phyloP scores from a whole-genome alignment of 2,888 invertebrate species.

The Tenthredo distinguenda region DNA sequence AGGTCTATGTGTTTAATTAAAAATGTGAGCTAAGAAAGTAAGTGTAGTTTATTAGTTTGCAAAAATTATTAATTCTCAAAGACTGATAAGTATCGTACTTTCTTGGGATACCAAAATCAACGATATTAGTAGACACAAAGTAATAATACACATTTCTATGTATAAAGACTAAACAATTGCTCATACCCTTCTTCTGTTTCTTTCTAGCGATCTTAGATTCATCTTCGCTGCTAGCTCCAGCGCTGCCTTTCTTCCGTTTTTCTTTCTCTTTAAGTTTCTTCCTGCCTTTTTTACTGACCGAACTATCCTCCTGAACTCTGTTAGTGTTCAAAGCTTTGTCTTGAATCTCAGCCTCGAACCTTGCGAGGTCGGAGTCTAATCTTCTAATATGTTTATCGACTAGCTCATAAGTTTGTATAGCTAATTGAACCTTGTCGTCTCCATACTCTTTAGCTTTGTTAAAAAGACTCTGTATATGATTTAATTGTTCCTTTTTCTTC shows the following conservation, averaged over 20 bases:
- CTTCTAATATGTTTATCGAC: conserved; percentile 98
- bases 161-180: not conserved
- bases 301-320: conserved; percentile 84
- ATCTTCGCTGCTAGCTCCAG: conserved; percentile 74
- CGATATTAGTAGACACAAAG: not conserved
- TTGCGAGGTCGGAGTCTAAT: conserved; percentile 96
- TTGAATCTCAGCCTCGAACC: conserved; percentile 98
- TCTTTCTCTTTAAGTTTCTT: conserved; percentile 86
- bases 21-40: no score
- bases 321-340: conserved; percentile 93
- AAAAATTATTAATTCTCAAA: not conserved
- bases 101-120: not conserved
- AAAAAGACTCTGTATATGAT: conserved; percentile 92
- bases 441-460: conserved; percentile 97
- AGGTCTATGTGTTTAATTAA: not conserved
- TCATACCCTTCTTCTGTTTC: conserved; percentile 81
- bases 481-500: conserved; percentile 90
- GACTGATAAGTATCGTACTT: not conserved
- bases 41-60: no score
- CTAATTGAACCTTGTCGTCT: conserved; percentile 98
- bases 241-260: conserved; percentile 81
- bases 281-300: conserved; percentile 86
- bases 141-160: not conserved
- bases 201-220: conserved; percentile 78
- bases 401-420: conserved; percentile 98